Percentiles rank a stretch among this genome's conserved stretches.
phyloP scores from a whole-genome alignment of 2,888 invertebrate genomes.

The Tholera decimalis region DNA sequence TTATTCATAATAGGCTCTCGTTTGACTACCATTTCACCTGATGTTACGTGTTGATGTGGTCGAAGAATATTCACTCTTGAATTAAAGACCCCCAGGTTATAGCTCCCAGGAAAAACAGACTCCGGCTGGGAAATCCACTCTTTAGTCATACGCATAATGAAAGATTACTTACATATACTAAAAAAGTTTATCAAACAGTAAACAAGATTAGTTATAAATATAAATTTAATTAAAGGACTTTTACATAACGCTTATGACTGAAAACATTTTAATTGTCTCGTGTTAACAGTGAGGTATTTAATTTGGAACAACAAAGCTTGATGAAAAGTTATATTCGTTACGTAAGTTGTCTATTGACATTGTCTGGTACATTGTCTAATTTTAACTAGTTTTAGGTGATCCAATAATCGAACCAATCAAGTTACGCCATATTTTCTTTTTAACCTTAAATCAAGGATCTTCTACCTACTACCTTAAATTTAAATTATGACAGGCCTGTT shows the following conservation, averaged over 20 bases:
- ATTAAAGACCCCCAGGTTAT: too few species aligned
- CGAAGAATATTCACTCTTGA: too few species aligned
- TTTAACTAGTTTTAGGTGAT: conserved; percentile 23
- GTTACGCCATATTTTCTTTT: conserved; percentile 14
- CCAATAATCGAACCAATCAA: conserved; percentile 42
- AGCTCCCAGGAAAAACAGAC: too few species aligned
- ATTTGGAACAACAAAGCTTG: conserved; percentile 26
- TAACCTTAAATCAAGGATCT: conserved; percentile 29
- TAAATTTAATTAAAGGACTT: conserved; percentile 11
- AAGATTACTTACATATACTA: too few species aligned
- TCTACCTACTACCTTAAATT: too few species aligned
- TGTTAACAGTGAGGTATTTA: conserved; percentile 39
- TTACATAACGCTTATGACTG: background rate
- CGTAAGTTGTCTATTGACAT: conserved; percentile 4
- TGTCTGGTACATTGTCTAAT: conserved; percentile 15
- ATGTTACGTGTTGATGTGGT: too few species aligned
- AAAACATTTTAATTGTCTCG: conserved; percentile 7
- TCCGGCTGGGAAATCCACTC: too few species aligned
- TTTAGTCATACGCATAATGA: too few species aligned
- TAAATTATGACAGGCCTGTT: too few species aligned
- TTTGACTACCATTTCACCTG: too few species aligned
- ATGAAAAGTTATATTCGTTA: conserved; percentile 46
- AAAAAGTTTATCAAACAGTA: background rate
- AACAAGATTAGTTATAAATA: conserved; percentile 3
- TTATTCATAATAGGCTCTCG: too few species aligned